These are phyloP conservation scores for Nowickia ferox DNA, from an alignment of 2,888 invertebrate species.

Conservation along the genomic window DNA sequence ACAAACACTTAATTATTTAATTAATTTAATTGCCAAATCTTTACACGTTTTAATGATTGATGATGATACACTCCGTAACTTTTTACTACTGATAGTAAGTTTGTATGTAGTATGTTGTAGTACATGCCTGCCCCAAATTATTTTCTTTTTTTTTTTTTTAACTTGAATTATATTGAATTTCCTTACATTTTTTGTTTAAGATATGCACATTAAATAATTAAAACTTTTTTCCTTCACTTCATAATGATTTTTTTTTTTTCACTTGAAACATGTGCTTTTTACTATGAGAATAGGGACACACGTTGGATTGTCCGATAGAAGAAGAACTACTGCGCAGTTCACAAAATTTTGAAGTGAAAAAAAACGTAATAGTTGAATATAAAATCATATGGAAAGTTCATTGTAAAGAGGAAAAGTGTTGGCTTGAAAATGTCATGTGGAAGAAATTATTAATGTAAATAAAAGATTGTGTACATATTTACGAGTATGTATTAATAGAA, in stretches of 20 bases:
- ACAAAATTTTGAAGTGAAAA: slow-evolving; percentile 36
- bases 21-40: too few species aligned
- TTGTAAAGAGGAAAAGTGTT: slow-evolving; percentile 7
- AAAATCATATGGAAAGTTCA: slow-evolving; percentile 45
- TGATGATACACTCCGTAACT: too few species aligned
- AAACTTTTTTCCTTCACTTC: slow-evolving; percentile 12
- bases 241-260: slow-evolving; percentile 17
- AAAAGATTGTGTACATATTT: slow-evolving; percentile 15
- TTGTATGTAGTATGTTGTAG: too few species aligned
- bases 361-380: slow-evolving; percentile 40
- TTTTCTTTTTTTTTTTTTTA: too few species aligned
- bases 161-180: too few species aligned
- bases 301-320: slow-evolving; percentile 19
- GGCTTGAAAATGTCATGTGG: slow-evolving; percentile 13
- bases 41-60: too few species aligned
- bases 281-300: slow-evolving; percentile 54
- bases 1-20: too few species aligned
- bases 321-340: slow-evolving; percentile 63
- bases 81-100: too few species aligned
- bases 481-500: background rate
- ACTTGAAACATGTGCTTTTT: slow-evolving; percentile 68
- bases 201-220: slow-evolving; percentile 44
- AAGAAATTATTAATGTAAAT: slow-evolving; percentile 29
- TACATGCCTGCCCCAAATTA: too few species aligned
- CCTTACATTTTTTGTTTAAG: background rate